These are phyloP conservation scores for Spea hammondii DNA, from an alignment of 2,797 vertebrate species.

Conservation along the genomic window DNA sequence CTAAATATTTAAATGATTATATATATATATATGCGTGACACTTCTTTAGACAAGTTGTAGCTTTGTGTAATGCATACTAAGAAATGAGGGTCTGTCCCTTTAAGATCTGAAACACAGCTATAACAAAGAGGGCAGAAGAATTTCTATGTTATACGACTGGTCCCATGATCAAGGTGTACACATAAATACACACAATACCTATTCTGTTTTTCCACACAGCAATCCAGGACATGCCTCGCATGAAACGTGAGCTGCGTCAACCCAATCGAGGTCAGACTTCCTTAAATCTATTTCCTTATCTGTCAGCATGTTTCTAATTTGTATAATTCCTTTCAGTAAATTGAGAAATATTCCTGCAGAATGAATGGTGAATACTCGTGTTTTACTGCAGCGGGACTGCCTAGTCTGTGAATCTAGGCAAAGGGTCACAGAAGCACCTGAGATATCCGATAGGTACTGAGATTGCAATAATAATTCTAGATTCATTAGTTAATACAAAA, in stretches of 20 bases:
- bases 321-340: slow-evolving; percentile 48
- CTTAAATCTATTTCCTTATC: slow-evolving; percentile 50
- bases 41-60: too few relatives aligned
- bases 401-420: slow-evolving; percentile 3
- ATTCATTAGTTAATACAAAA: too few relatives aligned
- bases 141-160: background rate
- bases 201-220: slow-evolving; percentile 25
- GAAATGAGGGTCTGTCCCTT: too few relatives aligned
- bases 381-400: slow-evolving; percentile 13
- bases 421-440: too few relatives aligned
- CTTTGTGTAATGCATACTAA: too few relatives aligned
- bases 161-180: slow-evolving; percentile 41
- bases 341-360: slow-evolving; percentile 42
- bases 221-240: slow-evolving; percentile 46
- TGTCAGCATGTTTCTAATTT: slow-evolving; percentile 51
- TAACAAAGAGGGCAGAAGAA: background rate
- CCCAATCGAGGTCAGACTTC: slow-evolving; percentile 48
- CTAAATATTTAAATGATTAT: too few relatives aligned
- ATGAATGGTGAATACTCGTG: slow-evolving; percentile 6
- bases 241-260: slow-evolving; percentile 43
- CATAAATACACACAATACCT: slow-evolving; percentile 30
- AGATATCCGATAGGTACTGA: too few relatives aligned
- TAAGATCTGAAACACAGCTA: too few relatives aligned
- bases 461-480: too few relatives aligned
- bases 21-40: too few relatives aligned